Conservation (phyloP, 2,797 vertebrate genomes). For the Propithecus perrieri region DNA sequence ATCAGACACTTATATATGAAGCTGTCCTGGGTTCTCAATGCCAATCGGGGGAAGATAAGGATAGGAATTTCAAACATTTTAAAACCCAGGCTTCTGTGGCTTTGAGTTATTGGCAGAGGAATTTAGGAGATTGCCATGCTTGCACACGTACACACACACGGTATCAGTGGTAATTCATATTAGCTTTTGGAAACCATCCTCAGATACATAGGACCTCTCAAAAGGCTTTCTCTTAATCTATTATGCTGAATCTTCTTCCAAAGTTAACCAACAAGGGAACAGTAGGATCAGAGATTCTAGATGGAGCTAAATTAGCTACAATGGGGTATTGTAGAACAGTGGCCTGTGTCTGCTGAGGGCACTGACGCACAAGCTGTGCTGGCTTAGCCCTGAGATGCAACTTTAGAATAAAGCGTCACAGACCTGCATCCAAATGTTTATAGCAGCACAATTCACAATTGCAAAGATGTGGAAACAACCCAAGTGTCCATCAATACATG, state of each 20-base stretch:
- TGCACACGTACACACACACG: neutral
- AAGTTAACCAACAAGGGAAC: conserved; percentile 71
- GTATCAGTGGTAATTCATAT: conserved; percentile 79
- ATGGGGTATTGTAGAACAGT: neutral
- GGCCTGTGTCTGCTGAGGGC: neutral
- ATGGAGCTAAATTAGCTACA: neutral
- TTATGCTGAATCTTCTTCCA: conserved; percentile 59
- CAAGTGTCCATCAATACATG: too few relatives aligned
- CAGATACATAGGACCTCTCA: conserved; percentile 69
- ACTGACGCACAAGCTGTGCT: neutral
- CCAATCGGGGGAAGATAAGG: conserved; percentile 72
- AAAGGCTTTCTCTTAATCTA: conserved; percentile 80
- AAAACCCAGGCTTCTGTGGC: conserved; percentile 73
- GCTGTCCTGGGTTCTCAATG: conserved; percentile 31
- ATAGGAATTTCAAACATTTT: conserved; percentile 80
- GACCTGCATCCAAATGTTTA: neutral
- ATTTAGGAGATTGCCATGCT: conserved; percentile 76
- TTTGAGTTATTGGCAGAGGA: conserved; percentile 79
- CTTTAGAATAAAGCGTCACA: conserved; percentile 26
- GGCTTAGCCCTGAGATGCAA: neutral
- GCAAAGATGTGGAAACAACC: too few relatives aligned
- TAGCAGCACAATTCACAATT: too few relatives aligned
- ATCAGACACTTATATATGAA: conserved; percentile 70
- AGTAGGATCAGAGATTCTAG: conserved; percentile 43
- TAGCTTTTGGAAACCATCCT: conserved; percentile 81